These are phyloP conservation scores for Neotoxoptera formosana DNA, from an alignment of 1,140 invertebrate genomes.

Conservation along the genomic window DNA sequence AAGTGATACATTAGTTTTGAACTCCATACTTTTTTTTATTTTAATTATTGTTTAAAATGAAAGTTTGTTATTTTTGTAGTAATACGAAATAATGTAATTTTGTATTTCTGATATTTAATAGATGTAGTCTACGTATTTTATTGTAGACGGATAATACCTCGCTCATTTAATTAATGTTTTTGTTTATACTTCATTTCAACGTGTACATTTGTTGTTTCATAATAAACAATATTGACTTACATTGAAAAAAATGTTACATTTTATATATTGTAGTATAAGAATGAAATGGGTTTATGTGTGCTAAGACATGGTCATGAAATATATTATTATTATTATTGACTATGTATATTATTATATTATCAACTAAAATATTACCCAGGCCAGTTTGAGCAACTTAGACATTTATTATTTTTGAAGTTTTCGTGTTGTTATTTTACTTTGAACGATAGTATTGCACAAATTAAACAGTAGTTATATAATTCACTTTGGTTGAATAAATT, in stretches of 20 bases:
- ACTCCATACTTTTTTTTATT: not conserved
- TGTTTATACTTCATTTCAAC: conserved; percentile 21
- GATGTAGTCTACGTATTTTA: not conserved
- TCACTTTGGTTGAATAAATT: not conserved
- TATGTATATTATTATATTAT: not conserved
- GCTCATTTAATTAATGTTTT: conserved; percentile 18
- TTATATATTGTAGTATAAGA: not conserved
- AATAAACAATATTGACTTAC: conserved; percentile 21
- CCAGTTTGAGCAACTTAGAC: not conserved
- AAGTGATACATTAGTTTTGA: conserved; percentile 5
- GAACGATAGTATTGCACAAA: not conserved
- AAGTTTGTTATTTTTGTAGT: conserved; percentile 17
- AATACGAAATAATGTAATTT: conserved; percentile 2
- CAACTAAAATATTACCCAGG: not conserved
- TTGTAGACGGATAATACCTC: conserved; percentile 17
- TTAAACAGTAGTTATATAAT: not conserved
- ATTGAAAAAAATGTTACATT: not conserved
- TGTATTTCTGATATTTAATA: conserved; percentile 10
- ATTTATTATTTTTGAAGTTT: not conserved
- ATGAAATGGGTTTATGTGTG: not conserved
- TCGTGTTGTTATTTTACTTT: not conserved
- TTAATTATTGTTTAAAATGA: conserved; percentile 1
- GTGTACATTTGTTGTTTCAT: not conserved
- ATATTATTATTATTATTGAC: too few relatives aligned
- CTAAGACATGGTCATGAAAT: not conserved